phyloP scores from a whole-genome alignment of 2,888 invertebrate genomes.

The Emmelina monodactyla region DNA sequence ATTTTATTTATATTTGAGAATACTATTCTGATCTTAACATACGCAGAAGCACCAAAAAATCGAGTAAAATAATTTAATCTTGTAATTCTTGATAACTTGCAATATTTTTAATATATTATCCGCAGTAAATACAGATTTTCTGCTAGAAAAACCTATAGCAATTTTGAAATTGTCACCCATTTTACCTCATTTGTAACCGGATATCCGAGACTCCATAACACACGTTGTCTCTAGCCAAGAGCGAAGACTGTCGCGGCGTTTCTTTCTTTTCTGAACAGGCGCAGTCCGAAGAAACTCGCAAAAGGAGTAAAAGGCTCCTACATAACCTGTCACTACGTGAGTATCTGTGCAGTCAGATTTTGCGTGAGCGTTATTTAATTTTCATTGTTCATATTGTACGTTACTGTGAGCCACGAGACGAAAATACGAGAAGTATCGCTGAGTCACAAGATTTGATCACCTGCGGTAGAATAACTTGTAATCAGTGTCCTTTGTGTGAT shows the following conservation, averaged over 20 bases:
- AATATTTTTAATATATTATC: no score
- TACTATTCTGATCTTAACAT: no score
- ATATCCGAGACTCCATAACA: slow-evolving; percentile 54
- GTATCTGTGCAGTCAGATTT: slow-evolving; percentile 40
- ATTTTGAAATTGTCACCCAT: slow-evolving; percentile 32
- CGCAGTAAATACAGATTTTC: no score
- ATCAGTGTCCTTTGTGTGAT: slow-evolving; percentile 5
- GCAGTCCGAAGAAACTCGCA: slow-evolving; percentile 63
- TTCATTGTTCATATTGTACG: slow-evolving; percentile 21
- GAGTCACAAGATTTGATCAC: slow-evolving; percentile 23
- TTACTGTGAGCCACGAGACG: slow-evolving; percentile 16
- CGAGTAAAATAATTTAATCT: no score
- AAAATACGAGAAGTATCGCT: slow-evolving; percentile 20
- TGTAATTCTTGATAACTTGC: no score
- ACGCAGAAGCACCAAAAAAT: no score
- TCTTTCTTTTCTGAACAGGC: slow-evolving; percentile 66
- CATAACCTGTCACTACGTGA: slow-evolving; percentile 66
- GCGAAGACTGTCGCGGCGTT: slow-evolving; percentile 41
- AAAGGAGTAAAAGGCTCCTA: slow-evolving; percentile 68
- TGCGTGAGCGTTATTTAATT: slow-evolving; percentile 25
- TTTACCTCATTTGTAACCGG: slow-evolving; percentile 27
- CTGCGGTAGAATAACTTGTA: no score
- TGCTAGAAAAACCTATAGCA: slow-evolving; percentile 5
- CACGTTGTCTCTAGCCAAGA: slow-evolving; percentile 58
- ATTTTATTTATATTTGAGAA: no score